Percentiles rank a stretch among this genome's conserved stretches.
Evolutionary conservation across 2,888 invertebrate genomes (phyloP).

Genomic region (Ophion obscuratus): DNA sequence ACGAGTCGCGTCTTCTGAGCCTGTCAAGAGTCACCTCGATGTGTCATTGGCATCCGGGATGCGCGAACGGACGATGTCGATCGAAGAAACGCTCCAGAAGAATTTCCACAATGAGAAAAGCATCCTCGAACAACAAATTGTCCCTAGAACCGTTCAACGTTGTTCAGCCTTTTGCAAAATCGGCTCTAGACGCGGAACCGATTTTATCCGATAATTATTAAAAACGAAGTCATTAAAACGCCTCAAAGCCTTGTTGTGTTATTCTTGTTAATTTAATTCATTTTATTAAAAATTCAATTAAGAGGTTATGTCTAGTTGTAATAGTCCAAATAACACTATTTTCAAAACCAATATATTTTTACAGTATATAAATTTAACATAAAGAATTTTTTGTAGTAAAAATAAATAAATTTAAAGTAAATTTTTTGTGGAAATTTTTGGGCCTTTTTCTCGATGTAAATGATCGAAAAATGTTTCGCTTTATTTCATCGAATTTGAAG

Average conservation of each 20-base stretch:
- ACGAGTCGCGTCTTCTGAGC: slow-evolving; percentile 62
- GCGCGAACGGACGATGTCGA: slow-evolving; percentile 23
- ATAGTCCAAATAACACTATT: too few species aligned
- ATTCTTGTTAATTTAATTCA: not conserved
- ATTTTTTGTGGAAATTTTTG: too few species aligned
- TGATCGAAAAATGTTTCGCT: not conserved
- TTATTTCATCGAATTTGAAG: too few species aligned
- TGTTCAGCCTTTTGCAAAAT: slow-evolving; percentile 53
- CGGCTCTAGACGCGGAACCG: slow-evolving; percentile 64
- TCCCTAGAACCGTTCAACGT: slow-evolving; percentile 21
- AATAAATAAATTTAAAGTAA: too few species aligned
- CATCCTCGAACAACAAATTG: slow-evolving; percentile 50
- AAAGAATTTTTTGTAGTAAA: too few species aligned
- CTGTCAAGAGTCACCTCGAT: slow-evolving; percentile 53
- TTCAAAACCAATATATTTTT: too few species aligned
- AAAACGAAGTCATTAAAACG: not conserved
- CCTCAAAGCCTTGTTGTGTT: not conserved
- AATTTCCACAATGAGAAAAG: slow-evolving; percentile 51
- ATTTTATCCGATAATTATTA: slow-evolving; percentile 55
- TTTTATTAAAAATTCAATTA: not conserved
- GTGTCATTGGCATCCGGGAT: slow-evolving; percentile 49
- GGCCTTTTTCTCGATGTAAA: too few species aligned
- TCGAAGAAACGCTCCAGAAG: slow-evolving; percentile 51
- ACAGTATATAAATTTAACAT: too few species aligned
- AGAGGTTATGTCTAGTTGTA: not conserved